Percentiles rank a stretch among this genome's conserved stretches.
phyloP scores from a whole-genome alignment of 2,797 vertebrate genomes.

The Capromys pilorides region DNA sequence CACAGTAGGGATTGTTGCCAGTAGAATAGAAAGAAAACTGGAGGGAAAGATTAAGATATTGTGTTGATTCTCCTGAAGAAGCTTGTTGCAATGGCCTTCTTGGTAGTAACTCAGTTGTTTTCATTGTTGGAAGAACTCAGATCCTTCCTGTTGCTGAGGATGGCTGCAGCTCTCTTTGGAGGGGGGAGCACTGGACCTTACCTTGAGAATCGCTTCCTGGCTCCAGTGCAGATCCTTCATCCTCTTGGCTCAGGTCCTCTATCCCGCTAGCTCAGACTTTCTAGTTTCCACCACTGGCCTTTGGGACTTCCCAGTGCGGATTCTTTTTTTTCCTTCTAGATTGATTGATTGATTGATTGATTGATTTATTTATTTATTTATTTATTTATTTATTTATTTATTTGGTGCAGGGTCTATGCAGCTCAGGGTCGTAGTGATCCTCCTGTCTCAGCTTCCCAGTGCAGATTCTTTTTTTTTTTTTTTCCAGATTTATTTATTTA shows the following conservation, averaged over 20 bases:
- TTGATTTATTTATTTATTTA: too few species aligned
- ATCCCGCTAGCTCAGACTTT: not conserved
- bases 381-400: too few species aligned
- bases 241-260: not conserved
- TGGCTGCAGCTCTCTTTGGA: not conserved
- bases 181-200: not conserved
- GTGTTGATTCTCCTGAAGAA: too few species aligned
- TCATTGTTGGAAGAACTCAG: not conserved
- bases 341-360: too few species aligned
- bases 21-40: not conserved
- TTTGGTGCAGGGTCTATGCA: too few species aligned
- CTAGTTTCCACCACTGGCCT: not conserved
- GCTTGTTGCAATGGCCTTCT: not conserved
- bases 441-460: too few species aligned
- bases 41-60: not conserved
- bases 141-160: not conserved
- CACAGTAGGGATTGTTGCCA: not conserved
- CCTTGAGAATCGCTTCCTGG: not conserved
- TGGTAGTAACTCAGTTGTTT: not conserved
- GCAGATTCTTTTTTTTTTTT: too few species aligned
- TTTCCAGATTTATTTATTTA: too few species aligned
- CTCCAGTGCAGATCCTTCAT: not conserved
- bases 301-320: not conserved
- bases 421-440: too few species aligned
- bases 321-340: too few species aligned